phyloP scores from a whole-genome alignment of 2,113 vertebrate species.

The Alethe diademata region DNA sequence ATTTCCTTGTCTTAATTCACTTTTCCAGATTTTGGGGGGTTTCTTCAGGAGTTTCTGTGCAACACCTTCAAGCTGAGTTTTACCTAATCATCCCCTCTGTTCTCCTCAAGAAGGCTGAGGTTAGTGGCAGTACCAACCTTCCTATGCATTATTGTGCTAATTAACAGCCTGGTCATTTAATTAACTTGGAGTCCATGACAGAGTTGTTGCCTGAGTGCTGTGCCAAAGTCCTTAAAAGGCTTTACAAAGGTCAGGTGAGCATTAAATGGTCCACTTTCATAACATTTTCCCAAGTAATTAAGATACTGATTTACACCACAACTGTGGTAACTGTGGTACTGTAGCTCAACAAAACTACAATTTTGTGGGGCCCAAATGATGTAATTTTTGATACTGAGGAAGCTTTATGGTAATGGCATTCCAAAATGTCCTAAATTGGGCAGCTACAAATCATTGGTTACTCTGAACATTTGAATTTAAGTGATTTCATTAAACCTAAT shows the following conservation, averaged over 20 bases:
- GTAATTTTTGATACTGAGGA: not conserved
- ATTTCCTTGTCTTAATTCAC: not conserved
- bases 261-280: not conserved
- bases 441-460: not conserved
- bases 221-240: not conserved
- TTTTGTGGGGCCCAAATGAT: not conserved
- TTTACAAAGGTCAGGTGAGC: not conserved
- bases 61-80: not conserved
- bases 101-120: not conserved
- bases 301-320: not conserved
- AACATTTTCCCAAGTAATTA: not conserved
- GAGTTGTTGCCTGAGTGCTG: not conserved
- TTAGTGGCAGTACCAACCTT: not conserved
- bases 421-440: not conserved
- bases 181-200: not conserved
- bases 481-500: not conserved
- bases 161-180: not conserved
- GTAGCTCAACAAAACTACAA: not conserved
- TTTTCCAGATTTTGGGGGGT: not conserved
- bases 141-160: not conserved
- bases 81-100: not conserved
- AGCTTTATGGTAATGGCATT: not conserved
- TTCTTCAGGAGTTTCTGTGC: not conserved
- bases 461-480: not conserved
- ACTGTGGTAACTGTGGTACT: too few species aligned